Conservation (phyloP, 2,113 vertebrate species). For the Mormyrus lacerda region DNA sequence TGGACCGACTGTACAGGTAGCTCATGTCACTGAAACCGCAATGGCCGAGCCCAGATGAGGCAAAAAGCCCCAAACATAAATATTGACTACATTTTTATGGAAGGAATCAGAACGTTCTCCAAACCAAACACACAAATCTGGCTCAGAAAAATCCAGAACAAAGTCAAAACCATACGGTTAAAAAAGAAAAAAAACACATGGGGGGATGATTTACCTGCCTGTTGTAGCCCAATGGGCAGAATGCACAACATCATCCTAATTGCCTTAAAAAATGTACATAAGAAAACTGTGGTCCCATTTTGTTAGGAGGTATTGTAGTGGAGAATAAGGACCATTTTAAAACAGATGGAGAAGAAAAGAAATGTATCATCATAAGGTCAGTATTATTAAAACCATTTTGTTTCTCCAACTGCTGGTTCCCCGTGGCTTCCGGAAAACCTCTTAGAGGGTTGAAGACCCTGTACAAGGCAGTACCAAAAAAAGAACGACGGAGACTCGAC, state of each 20-base stretch:
- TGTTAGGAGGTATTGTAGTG: slow-evolving; percentile 2
- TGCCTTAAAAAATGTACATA: slow-evolving; percentile 1
- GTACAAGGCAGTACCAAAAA: background rate
- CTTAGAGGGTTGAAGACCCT: background rate
- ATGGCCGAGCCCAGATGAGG: background rate
- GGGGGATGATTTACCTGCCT: slow-evolving; percentile 3
- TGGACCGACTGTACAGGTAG: background rate
- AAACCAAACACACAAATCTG: slow-evolving; percentile 9
- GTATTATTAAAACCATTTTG: background rate
- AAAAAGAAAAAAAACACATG: slow-evolving; percentile 22
- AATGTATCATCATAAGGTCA: background rate
- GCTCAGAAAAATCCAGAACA: slow-evolving; percentile 9
- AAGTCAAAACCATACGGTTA: background rate
- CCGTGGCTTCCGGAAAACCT: background rate
- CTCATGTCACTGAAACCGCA: background rate
- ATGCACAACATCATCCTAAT: background rate
- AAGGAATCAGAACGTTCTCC: background rate
- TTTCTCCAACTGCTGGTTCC: background rate
- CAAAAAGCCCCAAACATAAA: slow-evolving; percentile 11
- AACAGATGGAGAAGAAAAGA: background rate
- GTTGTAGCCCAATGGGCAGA: background rate
- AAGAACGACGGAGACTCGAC: background rate
- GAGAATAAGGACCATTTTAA: slow-evolving; percentile 7
- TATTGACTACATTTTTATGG: background rate
- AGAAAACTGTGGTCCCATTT: background rate